Percentiles rank a stretch among this genome's conserved stretches.
Evolutionary conservation across 2,797 vertebrate species (phyloP).

Genomic region (Gymnothorax javanicus): DNA sequence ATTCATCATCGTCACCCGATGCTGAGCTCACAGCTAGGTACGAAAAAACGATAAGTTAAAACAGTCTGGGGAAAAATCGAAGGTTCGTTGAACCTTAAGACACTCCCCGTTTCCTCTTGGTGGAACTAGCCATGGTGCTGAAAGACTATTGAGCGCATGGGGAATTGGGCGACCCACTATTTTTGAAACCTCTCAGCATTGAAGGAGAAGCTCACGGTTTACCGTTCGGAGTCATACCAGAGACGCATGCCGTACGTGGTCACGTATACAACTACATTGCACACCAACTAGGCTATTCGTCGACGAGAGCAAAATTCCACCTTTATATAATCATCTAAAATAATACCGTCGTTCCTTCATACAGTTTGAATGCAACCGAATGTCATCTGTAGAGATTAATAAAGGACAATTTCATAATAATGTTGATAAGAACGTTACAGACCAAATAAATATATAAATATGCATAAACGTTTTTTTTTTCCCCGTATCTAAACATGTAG

Average conservation of each 20-base stretch:
- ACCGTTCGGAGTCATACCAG: constrained; percentile 36
- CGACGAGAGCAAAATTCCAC: constrained; percentile 28
- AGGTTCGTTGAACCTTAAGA: constrained; percentile 29
- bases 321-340: constrained; percentile 53
- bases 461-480: constrained; percentile 4
- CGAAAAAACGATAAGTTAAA: constrained; percentile 18
- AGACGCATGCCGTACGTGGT: constrained; percentile 40
- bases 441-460: neutral
- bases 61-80: constrained; percentile 23
- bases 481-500: neutral
- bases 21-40: constrained; percentile 3
- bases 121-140: constrained; percentile 77
- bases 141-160: constrained; percentile 43
- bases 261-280: constrained; percentile 48
- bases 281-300: constrained; percentile 3
- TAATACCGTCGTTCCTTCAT: neutral
- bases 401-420: neutral
- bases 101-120: constrained; percentile 15
- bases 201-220: neutral
- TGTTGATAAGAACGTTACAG: neutral
- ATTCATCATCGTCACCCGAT: constrained; percentile 4
- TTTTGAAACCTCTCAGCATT: constrained; percentile 21
- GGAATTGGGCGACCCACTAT: constrained; percentile 38
- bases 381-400: neutral
- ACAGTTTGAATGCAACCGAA: neutral